Evolutionary conservation across 30 jellyfish, hydroid and myxozoan genomes (phyloP).

Genomic region (Aurelia coerulea): DNA sequence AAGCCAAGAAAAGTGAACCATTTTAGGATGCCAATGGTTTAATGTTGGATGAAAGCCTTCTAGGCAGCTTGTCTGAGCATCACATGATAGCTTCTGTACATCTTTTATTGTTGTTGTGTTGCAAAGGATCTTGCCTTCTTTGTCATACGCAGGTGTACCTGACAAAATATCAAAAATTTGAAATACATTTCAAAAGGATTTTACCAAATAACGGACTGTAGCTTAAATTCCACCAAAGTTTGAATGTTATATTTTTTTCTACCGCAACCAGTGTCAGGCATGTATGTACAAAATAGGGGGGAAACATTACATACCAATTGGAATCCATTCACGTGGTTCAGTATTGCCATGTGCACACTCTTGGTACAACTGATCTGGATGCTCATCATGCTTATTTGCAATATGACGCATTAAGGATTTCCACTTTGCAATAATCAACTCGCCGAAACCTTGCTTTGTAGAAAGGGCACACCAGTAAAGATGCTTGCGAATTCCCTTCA

Average conservation of each 20-base stretch:
- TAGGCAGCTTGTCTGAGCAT: slow-evolving; percentile 31
- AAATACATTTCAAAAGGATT: not conserved
- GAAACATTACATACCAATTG: too few species aligned
- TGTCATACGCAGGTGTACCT: slow-evolving; percentile 45
- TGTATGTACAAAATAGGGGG: not conserved
- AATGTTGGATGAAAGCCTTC: slow-evolving; percentile 16
- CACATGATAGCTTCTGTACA: slow-evolving; percentile 18
- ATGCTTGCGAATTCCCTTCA: slow-evolving; percentile 29
- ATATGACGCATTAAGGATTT: slow-evolving; percentile 27
- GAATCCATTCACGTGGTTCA: slow-evolving; percentile 22
- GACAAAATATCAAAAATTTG: slow-evolving; percentile 9
- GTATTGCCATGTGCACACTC: slow-evolving; percentile 18
- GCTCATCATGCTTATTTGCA: slow-evolving; percentile 32
- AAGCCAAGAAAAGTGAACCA: slow-evolving; percentile 24
- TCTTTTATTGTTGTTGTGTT: slow-evolving; percentile 5
- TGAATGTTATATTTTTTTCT: not conserved
- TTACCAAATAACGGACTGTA: not conserved
- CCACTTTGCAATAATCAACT: slow-evolving; percentile 43
- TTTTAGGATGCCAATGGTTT: slow-evolving; percentile 32
- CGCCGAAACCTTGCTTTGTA: slow-evolving; percentile 51
- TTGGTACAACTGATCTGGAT: slow-evolving; percentile 8
- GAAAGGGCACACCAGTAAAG: slow-evolving; percentile 44
- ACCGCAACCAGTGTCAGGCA: slow-evolving; percentile 4
- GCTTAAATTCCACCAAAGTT: slow-evolving; percentile 8
- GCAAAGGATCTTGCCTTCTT: not conserved